Percentiles rank a stretch among this genome's conserved stretches.
phyloP scores from a whole-genome alignment of 2,113 vertebrate species.

The Heterochromis multidens region DNA sequence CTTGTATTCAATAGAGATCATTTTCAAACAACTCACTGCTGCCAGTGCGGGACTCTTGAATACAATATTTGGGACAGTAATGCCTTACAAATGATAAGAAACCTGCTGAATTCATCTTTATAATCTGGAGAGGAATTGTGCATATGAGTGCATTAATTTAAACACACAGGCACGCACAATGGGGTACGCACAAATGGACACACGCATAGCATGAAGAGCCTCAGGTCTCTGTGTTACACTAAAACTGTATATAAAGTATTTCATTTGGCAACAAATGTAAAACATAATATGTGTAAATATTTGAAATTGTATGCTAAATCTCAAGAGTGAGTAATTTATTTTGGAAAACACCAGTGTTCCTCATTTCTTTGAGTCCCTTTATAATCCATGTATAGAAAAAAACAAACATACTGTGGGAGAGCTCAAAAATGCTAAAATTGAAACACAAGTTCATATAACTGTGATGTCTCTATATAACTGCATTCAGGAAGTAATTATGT shows the following conservation, averaged over 20 bases:
- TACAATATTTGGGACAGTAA: background rate
- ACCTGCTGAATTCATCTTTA: background rate
- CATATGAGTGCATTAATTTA: background rate
- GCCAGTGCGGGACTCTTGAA: background rate
- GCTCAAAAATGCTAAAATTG: constrained; percentile 41
- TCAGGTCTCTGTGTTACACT: background rate
- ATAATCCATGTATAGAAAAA: constrained; percentile 36
- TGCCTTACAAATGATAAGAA: background rate
- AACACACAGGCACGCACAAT: background rate
- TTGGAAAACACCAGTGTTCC: constrained; percentile 42
- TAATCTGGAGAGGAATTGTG: constrained; percentile 1
- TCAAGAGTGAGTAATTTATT: constrained; percentile 9
- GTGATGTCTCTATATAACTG: constrained; percentile 61
- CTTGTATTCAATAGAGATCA: background rate
- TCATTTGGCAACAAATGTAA: constrained; percentile 42
- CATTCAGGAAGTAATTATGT: constrained; percentile 72
- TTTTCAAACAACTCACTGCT: background rate
- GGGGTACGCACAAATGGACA: background rate
- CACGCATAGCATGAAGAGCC: background rate
- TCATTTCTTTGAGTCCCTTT: constrained; percentile 51
- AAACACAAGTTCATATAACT: constrained; percentile 55
- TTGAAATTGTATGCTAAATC: constrained; percentile 2
- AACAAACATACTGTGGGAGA: constrained; percentile 30
- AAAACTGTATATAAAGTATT: constrained; percentile 2
- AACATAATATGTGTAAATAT: constrained; percentile 24